Evolutionary conservation across 2,888 invertebrate species (phyloP).

Genomic region (Plusia festucae): DNA sequence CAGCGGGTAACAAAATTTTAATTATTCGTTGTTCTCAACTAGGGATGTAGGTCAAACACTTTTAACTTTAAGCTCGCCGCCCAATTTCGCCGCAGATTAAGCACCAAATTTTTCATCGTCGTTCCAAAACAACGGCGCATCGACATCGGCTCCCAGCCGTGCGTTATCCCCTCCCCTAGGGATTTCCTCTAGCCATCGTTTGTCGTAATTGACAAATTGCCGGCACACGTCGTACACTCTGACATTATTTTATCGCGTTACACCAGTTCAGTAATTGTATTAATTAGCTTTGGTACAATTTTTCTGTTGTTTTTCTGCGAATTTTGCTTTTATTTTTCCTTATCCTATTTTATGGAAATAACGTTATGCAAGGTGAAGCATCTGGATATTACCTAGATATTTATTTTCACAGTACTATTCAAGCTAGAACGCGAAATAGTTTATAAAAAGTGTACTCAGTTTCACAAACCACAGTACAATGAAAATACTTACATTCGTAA

Average conservation of each 20-base stretch:
- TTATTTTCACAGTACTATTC: not conserved
- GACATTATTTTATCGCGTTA: conserved; percentile 60
- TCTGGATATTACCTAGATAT: not conserved
- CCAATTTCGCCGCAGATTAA: conserved; percentile 6
- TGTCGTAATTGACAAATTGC: conserved; percentile 57
- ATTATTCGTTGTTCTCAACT: not conserved
- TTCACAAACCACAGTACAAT: conserved; percentile 17
- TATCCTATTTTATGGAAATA: not conserved
- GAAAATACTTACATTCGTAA: conserved; percentile 37
- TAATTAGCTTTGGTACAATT: conserved; percentile 43
- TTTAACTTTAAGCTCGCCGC: conserved; percentile 9
- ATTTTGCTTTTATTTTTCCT: conserved; percentile 22
- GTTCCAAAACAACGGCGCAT: conserved; percentile 21
- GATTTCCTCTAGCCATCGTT: conserved; percentile 42
- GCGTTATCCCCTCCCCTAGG: conserved; percentile 29
- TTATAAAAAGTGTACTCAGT: not conserved
- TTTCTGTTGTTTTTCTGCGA: conserved; percentile 21
- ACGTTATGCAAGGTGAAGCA: not conserved
- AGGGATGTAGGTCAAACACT: conserved; percentile 1
- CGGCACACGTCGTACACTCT: conserved; percentile 35
- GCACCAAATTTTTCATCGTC: conserved; percentile 3
- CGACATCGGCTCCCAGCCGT: conserved; percentile 20
- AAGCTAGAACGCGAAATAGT: not conserved
- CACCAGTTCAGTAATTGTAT: conserved; percentile 54
- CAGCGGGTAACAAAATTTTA: not conserved